Conservation (phyloP, 2,888 invertebrate genomes). For the Trachelus tabidus region DNA sequence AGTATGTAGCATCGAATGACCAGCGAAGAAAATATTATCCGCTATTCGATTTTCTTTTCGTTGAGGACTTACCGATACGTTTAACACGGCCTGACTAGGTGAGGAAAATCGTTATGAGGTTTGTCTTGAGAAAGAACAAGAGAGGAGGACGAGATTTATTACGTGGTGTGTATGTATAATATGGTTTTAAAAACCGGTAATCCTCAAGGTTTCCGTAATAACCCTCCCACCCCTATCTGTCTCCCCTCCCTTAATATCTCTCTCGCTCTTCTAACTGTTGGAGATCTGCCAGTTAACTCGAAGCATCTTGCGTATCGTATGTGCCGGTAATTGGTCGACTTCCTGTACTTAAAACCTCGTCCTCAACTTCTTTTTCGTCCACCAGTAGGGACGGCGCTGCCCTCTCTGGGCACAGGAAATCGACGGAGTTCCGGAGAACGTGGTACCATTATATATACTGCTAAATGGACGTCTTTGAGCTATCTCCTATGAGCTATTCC, state of each 20-base stretch:
- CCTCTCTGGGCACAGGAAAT: neutral
- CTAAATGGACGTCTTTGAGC: neutral
- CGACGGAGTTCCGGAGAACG: neutral
- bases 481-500: neutral
- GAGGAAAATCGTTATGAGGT: neutral
- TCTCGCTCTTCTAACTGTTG: neutral
- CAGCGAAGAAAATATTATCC: constrained; percentile 13
- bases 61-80: neutral
- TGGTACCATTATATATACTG: neutral
- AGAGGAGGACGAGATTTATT: neutral
- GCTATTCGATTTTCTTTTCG: neutral
- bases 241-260: too few relatives aligned
- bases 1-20: constrained; percentile 34
- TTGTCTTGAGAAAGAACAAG: neutral
- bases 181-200: neutral
- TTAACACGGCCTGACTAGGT: neutral
- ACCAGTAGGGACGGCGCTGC: neutral
- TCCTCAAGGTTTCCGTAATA: neutral
- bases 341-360: constrained; percentile 5
- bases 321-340: constrained; percentile 3
- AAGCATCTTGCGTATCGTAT: constrained; percentile 7
- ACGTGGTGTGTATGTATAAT: neutral
- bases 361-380: neutral
- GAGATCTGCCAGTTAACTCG: neutral
- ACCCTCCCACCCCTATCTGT: neutral